phyloP scores from a whole-genome alignment of 2,113 vertebrate genomes.

The Nesogale talazaci region DNA sequence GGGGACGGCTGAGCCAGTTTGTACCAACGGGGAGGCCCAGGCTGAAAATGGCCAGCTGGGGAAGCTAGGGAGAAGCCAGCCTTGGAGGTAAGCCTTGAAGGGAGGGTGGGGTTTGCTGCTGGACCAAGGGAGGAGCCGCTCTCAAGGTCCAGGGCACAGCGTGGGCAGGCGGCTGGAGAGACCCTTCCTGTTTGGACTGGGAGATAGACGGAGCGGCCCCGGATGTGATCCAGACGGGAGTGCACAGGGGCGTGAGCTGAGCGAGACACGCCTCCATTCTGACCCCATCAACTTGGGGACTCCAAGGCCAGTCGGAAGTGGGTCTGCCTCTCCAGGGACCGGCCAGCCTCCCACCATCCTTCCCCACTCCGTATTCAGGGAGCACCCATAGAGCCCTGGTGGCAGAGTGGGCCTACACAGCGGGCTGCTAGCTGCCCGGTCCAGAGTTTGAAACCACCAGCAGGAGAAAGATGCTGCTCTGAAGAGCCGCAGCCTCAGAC shows the following conservation, averaged over 20 bases:
- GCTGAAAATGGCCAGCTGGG: not conserved
- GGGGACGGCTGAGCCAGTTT: not conserved
- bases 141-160: not conserved
- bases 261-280: not conserved
- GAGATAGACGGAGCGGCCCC: not conserved
- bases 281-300: accelerated
- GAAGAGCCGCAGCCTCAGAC: too few relatives aligned
- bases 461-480: too few relatives aligned
- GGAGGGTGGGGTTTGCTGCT: too few relatives aligned
- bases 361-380: accelerated
- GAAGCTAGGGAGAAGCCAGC: accelerated
- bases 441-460: too few relatives aligned
- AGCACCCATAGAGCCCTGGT: not conserved
- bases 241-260: accelerated
- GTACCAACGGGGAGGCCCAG: accelerated
- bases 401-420: too few relatives aligned
- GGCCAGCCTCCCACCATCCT: not conserved
- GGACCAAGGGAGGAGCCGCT: not conserved
- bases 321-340: not conserved
- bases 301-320: not conserved
- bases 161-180: not conserved
- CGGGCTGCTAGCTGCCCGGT: too few relatives aligned
- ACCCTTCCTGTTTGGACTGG: not conserved
- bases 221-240: not conserved
- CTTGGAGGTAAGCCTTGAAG: accelerated